Conservation (phyloP, 2,797 vertebrate species). For the Pteropus rufus region DNA sequence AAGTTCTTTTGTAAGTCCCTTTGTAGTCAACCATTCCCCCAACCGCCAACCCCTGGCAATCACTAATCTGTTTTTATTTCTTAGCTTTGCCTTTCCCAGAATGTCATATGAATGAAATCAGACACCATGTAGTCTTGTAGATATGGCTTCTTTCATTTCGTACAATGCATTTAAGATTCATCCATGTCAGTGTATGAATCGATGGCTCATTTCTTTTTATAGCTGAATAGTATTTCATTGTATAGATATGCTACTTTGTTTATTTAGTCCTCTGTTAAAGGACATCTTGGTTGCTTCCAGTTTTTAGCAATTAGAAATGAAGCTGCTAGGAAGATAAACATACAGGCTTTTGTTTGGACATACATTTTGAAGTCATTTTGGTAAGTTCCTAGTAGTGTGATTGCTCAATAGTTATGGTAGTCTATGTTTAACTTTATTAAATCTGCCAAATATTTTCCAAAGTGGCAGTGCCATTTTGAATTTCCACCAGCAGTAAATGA, state of each 20-base stretch:
- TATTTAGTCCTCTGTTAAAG: neutral
- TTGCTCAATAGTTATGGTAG: neutral
- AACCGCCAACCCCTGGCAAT: neutral
- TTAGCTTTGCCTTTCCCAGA: neutral
- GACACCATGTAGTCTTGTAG: neutral
- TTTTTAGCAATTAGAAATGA: neutral
- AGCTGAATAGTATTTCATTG: neutral
- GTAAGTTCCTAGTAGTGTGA: neutral
- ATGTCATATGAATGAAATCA: neutral
- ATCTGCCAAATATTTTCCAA: neutral
- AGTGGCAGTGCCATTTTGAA: neutral
- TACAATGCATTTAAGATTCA: neutral
- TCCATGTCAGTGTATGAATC: neutral
- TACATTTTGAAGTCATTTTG: neutral
- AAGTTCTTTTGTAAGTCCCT: neutral
- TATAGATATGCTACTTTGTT: neutral
- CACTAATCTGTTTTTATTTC: neutral
- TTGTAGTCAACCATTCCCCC: neutral
- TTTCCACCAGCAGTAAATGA: neutral
- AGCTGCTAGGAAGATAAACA: neutral
- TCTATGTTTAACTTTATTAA: neutral
- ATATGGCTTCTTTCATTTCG: neutral
- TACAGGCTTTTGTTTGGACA: neutral
- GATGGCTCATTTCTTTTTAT: neutral
- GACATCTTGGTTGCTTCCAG: neutral